These are phyloP conservation scores for Sebastes minor DNA, from an alignment of 2,797 vertebrate genomes.

Conservation along the genomic window DNA sequence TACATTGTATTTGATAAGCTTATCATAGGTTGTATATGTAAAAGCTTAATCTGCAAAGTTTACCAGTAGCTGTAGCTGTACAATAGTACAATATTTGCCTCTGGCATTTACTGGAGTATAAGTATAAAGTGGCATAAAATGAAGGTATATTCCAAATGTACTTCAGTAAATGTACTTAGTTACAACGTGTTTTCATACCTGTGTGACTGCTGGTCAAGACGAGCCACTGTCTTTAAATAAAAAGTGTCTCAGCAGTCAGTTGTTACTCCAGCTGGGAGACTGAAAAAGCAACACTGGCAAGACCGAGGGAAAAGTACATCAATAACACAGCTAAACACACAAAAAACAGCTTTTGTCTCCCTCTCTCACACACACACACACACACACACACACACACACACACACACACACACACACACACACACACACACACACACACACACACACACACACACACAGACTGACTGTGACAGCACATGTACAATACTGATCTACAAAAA, in stretches of 20 bases:
- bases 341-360: slow-evolving; percentile 57
- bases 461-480: not conserved
- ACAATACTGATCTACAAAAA: slow-evolving; percentile 8
- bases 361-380: too few species aligned
- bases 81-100: not conserved
- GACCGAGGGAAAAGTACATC: slow-evolving; percentile 65
- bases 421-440: too few species aligned
- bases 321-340: slow-evolving; percentile 76
- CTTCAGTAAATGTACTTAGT: not conserved
- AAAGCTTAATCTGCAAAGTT: too few species aligned
- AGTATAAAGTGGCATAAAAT: not conserved
- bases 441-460: not conserved
- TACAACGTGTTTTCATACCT: slow-evolving; percentile 25
- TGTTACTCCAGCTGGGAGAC: slow-evolving; percentile 77
- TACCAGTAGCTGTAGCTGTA: too few species aligned
- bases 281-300: slow-evolving; percentile 71
- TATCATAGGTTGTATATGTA: too few species aligned
- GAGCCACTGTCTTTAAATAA: slow-evolving; percentile 48
- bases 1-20: not conserved
- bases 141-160: not conserved
- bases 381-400: too few species aligned
- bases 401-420: too few species aligned
- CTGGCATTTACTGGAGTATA: not conserved
- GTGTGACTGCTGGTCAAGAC: slow-evolving; percentile 22
- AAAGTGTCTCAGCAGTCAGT: slow-evolving; percentile 57